Base-by-base conservation (phyloP, 2,113 vertebrate species). In the Tyto alba region DNA sequence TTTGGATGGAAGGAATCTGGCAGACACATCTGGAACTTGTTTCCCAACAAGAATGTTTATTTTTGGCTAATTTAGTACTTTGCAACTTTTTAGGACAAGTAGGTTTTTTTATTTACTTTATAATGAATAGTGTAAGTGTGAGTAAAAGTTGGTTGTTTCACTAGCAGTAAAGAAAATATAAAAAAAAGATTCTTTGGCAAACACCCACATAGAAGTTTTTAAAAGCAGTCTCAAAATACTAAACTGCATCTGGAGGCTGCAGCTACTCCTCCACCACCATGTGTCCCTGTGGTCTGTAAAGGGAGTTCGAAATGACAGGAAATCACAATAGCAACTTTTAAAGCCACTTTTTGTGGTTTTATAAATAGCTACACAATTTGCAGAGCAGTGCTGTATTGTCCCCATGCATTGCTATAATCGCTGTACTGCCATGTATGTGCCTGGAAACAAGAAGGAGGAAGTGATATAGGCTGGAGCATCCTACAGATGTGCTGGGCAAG, bases 141-240 rank as follows among this genome's bases (percentile, higher is more conserved):
- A 91, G 85, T 90, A 91, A 73, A 94, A 94, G 62, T 60, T 43
- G 57, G 29, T 73, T 83, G 71, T 90, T 96, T 74, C 92, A 80
- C 17, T 48, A 77, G 83, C 68, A 79, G 64, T 36, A 56, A 71
- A 88, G 73, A 78, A 93, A 90, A 89, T 56, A 76, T 9, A 38
- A 73, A 66, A 86, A 86, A 52, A 62, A 57, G 22, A 78, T 93
- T 41, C 36, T 88, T 95, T 89, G 68, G 71, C 82, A 89, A 90
- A 96, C 93, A 89, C 93, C 90, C 95, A 95, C 90, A 13, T 15
- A 47, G 34, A 68, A 77, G 60, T 55, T 95, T 93, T 96, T 84
- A 94, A 94, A 94, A 92, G 93, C 92, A 86, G 63, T 52, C 75
- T 95, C 78, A 56, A 91, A 83, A 85, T 85, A 66, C 62, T 83